Evolutionary conservation across 1,140 invertebrate species (phyloP), one percentile per base, ranked within the genome.

Genomic region (Nasonia longicornis): DNA sequence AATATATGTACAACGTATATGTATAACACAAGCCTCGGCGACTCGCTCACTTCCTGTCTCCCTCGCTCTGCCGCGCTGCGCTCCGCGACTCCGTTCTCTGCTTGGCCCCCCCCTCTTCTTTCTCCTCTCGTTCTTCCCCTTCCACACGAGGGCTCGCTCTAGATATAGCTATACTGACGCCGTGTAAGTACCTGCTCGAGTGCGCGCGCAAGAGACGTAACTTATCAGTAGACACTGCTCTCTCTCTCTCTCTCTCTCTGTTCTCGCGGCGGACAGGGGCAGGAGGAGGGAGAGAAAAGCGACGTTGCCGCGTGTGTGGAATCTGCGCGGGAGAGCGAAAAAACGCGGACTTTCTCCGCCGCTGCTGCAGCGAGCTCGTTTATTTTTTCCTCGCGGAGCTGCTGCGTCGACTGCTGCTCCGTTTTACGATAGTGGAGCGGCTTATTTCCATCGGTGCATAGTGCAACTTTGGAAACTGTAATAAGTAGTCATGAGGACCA

Each of bases 261-360:
- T 35, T 42, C 70, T n/a, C 3, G 70, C 35, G 29, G 52, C 12
- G 2, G 16, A 2, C 16, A n/a, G 52, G 52, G 16, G 4, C 1
- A n/a, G 3, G 52, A 3, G 48, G 11, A n/a, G 52, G 52, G 52
- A 58, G 64, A 69, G 26, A 31, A 29, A 70, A 14, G 66, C 76
- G 29, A 12, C 35, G 67, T 70, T 78, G 76, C 76, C 76, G 16
- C 12, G 1, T 67, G 16, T 38, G 1, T 22, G 26, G 2, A 14
- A 20, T 45, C 42, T n/a, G 12, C 20, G 35, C 26, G 20, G 45
- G 20, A 31, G 22, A 52, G 52, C 52, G 10, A 26, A 75, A 69
- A 69, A 70, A 70, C 26, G 66, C 42, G 67, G 45, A 78, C 64
- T 67, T 66, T 45, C 75, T 67, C 42, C 20, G 26, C 1, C 1